Base-by-base conservation (phyloP, 2,797 vertebrate genomes). In the Rhinatrema bivittatum region DNA sequence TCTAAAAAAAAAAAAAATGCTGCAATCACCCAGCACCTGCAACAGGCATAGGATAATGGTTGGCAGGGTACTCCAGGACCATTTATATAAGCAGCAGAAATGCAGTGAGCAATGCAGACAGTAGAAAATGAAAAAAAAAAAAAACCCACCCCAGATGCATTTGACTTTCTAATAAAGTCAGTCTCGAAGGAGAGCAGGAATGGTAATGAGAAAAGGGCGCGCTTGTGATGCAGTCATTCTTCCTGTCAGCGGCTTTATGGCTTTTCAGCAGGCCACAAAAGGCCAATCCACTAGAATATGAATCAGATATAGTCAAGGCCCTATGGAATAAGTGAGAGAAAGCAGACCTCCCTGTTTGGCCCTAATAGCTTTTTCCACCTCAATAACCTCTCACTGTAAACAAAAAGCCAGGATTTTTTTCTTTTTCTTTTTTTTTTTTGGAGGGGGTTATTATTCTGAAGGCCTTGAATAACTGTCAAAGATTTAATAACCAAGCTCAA, bases 181-280 rank as follows among this genome's bases (percentile, higher is more conserved):
- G 22, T 55, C 54, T 61, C 53, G 4, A 13, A 55, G 43, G 43
- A 60, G 22, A 44, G 16, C 33, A 37, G 25, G 38, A 25, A 61
- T 43, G 46, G 43, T 56, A 65, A 71, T 55, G 35, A 58, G 48
- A 59, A 46, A 45, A 56, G 19, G 11, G 29, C 39, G 38, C 16
- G 3, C 52, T 62, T 56, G 43, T 34, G 32, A 53, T 48, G 39
- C 46, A 64, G 45, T 68, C 53, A 60, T 52, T 73, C 65, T 60
- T 62, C 29, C 43, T 66, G 50, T 66, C 62, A 62, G 43, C 2
- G 3, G 13, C 21, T 58, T 63, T 55, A 46, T 44, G 42, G 28
- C 29, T 68, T 72, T 76, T 50, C 62, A 68, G 44, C 29, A 48
- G 49, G 36, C 37, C 50, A 63, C 37, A 53, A 61, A 68, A 74